These are phyloP conservation scores for Dinomys branickii DNA, from an alignment of 2,113 vertebrate species.

Conservation along the genomic window DNA sequence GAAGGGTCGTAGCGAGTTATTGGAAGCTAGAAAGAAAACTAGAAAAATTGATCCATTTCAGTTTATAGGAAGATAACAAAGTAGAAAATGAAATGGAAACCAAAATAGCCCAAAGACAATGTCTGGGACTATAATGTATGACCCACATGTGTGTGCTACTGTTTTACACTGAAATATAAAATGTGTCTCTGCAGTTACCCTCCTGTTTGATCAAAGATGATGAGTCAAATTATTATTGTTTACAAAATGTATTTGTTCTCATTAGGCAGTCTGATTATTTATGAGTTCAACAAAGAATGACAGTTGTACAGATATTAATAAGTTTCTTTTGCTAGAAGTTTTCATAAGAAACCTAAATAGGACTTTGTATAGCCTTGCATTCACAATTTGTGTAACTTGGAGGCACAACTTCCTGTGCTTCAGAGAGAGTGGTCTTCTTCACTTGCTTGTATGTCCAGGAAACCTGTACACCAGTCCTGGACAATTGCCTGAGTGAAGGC, in stretches of 20 bases:
- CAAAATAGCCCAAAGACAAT: neutral
- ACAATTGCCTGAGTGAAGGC: neutral
- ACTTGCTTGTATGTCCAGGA: neutral
- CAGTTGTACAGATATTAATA: neutral
- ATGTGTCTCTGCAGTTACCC: neutral
- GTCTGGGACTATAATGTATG: neutral
- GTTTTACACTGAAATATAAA: neutral
- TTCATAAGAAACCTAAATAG: neutral
- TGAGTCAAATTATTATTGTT: neutral
- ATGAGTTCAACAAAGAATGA: neutral
- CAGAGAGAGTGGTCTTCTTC: no score
- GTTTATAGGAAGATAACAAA: neutral
- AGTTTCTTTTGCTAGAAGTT: neutral
- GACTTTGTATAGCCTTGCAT: neutral
- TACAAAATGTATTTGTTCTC: neutral
- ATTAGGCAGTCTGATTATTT: neutral
- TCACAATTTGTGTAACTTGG: no score
- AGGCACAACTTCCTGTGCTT: neutral
- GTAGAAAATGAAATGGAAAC: neutral
- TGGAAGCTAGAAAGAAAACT: neutral
- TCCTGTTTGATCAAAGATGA: neutral
- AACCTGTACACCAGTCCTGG: no score
- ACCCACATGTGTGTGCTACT: neutral
- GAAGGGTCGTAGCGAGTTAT: neutral
- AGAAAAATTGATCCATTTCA: neutral